Percentiles rank a stretch among this genome's conserved stretches.
Evolutionary conservation across 2,113 vertebrate species (phyloP).

Genomic region (Microcebus lehilahytsara): DNA sequence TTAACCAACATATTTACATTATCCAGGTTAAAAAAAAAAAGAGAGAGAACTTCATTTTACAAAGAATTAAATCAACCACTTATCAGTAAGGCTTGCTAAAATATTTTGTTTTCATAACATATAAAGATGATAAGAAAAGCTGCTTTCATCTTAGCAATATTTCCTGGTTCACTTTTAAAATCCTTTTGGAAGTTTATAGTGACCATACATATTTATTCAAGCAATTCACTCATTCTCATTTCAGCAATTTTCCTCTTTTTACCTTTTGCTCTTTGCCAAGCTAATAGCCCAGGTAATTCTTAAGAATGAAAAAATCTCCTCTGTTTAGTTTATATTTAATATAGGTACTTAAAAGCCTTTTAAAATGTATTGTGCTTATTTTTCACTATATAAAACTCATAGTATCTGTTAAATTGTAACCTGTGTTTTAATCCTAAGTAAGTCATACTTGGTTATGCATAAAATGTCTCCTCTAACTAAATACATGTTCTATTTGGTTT

Average conservation of each 20-base stretch:
- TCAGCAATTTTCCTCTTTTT: neutral
- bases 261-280: neutral
- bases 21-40: neutral
- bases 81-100: slow-evolving; percentile 45
- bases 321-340: slow-evolving; percentile 2
- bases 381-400: slow-evolving; percentile 18
- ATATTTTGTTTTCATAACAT: slow-evolving; percentile 59
- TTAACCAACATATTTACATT: slow-evolving; percentile 66
- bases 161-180: slow-evolving; percentile 30
- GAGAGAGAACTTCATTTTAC: slow-evolving; percentile 9
- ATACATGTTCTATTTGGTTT: neutral
- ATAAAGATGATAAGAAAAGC: slow-evolving; percentile 8
- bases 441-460: slow-evolving; percentile 13
- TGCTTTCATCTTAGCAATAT: slow-evolving; percentile 35
- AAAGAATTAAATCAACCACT: slow-evolving; percentile 51
- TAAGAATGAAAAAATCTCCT: slow-evolving; percentile 18
- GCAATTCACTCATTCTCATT: neutral
- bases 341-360: neutral
- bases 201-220: slow-evolving; percentile 1
- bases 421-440: slow-evolving; percentile 33
- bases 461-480: slow-evolving; percentile 14
- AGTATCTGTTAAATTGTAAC: slow-evolving; percentile 45
- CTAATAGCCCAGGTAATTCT: slow-evolving; percentile 16
- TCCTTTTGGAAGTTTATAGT: slow-evolving; percentile 22
- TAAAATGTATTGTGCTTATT: neutral